Evolutionary conservation across 2,888 invertebrate species (phyloP).

Genomic region (Argyresthia goedartella): DNA sequence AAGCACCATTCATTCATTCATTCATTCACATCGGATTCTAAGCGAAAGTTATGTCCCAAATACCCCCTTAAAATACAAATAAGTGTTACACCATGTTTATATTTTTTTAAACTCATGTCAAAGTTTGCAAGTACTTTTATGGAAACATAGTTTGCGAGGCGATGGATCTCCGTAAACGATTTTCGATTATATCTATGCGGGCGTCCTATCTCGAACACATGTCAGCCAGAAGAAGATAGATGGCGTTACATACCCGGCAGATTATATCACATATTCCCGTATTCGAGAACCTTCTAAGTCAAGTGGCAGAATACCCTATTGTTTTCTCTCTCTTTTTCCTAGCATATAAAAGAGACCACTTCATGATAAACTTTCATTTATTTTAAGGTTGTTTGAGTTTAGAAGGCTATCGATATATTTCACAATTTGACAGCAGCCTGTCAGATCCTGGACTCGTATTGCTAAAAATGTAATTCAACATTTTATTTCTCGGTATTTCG

Average conservation of each 20-base stretch:
- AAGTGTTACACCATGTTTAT: too few species aligned
- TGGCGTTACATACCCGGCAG: slow-evolving; percentile 21
- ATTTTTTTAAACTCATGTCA: too few species aligned
- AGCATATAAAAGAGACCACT: neutral
- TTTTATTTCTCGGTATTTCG: too few species aligned
- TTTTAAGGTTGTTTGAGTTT: neutral
- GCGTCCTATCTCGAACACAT: slow-evolving; percentile 34
- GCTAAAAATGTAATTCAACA: too few species aligned
- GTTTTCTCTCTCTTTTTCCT: neutral
- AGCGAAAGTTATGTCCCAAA: too few species aligned
- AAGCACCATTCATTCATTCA: too few species aligned
- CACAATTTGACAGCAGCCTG: neutral
- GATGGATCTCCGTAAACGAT: slow-evolving; percentile 43
- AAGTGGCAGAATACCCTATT: neutral
- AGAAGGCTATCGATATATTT: neutral
- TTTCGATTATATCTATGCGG: slow-evolving; percentile 47
- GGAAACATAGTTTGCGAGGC: slow-evolving; percentile 6
- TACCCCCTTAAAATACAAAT: too few species aligned
- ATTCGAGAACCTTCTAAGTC: too few species aligned
- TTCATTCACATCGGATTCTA: too few species aligned
- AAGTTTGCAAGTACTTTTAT: neutral
- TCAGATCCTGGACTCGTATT: neutral
- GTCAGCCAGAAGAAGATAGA: slow-evolving; percentile 51
- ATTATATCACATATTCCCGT: neutral
- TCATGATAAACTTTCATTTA: neutral